Percentiles rank a stretch among this genome's conserved stretches.
phyloP scores from a whole-genome alignment of 2,797 vertebrate species.

The Menidia menidia region DNA sequence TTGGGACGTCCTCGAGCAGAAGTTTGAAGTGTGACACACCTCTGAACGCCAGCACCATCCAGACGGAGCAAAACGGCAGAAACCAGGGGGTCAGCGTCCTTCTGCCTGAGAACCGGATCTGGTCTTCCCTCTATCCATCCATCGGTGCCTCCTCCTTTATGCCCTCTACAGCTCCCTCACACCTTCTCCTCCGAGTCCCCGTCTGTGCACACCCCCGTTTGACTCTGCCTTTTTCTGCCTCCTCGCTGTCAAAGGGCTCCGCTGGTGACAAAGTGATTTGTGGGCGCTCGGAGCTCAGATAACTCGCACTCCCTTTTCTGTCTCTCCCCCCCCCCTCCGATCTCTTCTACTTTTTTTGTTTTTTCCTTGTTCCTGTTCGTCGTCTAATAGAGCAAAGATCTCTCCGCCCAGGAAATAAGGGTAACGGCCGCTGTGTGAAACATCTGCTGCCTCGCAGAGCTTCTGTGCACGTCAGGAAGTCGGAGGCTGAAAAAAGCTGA shows the following conservation, averaged over 20 bases:
- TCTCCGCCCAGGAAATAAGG: conserved; percentile 89
- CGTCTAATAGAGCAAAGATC: conserved; percentile 76
- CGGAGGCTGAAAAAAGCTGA: conserved; percentile 41
- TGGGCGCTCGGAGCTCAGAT: conserved; percentile 69
- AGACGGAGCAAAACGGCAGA: conserved; percentile 46
- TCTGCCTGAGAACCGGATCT: conserved; percentile 54
- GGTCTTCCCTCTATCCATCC: conserved; percentile 61
- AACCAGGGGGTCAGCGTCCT: conserved; percentile 41
- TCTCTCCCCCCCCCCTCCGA: conserved; percentile 43
- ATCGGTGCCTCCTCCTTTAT: conserved; percentile 53
- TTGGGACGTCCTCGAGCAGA: conserved; percentile 20
- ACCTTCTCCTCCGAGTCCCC: conserved; percentile 52
- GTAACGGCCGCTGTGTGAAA: conserved; percentile 82
- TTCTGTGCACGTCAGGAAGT: conserved; percentile 67
- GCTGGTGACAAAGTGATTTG: conserved; percentile 83
- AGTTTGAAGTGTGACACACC: conserved; percentile 48
- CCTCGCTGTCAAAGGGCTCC: conserved; percentile 77
- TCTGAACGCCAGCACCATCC: conserved; percentile 47
- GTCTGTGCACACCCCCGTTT: conserved; percentile 53
- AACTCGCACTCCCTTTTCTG: conserved; percentile 62
- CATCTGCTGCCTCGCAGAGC: conserved; percentile 66
- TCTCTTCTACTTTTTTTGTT: conserved; percentile 50
- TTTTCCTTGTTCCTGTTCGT: conserved; percentile 80
- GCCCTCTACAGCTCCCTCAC: conserved; percentile 52
- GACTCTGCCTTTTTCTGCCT: conserved; percentile 47